Conservation (phyloP, 1,140 invertebrate species). For the Elysia chlorotica region DNA sequence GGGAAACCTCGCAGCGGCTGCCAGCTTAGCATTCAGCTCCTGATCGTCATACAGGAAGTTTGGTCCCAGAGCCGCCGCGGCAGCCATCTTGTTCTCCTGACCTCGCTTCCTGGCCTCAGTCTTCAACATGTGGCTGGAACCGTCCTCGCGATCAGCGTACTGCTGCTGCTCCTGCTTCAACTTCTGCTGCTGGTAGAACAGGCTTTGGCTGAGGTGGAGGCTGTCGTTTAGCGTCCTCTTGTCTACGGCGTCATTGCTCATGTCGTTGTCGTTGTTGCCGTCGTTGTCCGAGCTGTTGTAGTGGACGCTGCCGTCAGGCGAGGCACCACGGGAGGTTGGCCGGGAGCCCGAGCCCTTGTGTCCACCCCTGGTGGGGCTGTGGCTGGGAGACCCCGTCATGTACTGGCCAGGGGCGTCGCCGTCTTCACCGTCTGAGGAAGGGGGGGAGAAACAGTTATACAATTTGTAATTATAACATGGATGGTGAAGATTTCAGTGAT, state of each 20-base stretch:
- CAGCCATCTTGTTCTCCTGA: too few species aligned
- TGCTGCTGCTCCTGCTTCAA: too few species aligned
- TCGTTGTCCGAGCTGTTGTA: not conserved
- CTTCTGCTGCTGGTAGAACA: too few species aligned
- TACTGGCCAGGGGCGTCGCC: slow-evolving; percentile 1
- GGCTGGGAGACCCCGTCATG: slow-evolving; percentile 8
- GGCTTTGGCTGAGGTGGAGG: slow-evolving; percentile 5
- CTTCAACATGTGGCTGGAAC: too few species aligned
- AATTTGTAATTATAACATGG: not conserved
- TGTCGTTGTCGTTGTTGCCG: not conserved
- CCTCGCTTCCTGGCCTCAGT: too few species aligned
- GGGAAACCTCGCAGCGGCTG: slow-evolving; percentile 6
- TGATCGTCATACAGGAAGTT: slow-evolving; percentile 21
- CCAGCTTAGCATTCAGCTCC: too few species aligned
- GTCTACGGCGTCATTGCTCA: not conserved
- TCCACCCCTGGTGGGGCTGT: slow-evolving; percentile 15
- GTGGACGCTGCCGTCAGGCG: not conserved
- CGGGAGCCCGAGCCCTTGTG: not conserved
- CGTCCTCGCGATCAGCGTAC: too few species aligned
- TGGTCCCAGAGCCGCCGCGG: too few species aligned
- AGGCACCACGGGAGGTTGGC: not conserved
- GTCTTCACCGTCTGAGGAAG: slow-evolving; percentile 17
- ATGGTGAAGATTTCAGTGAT: not conserved
- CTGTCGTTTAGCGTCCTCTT: slow-evolving; percentile 3
- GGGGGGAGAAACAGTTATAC: not conserved